phyloP scores from a whole-genome alignment of 2,888 invertebrate species.

The Stenotaenia linearis region DNA sequence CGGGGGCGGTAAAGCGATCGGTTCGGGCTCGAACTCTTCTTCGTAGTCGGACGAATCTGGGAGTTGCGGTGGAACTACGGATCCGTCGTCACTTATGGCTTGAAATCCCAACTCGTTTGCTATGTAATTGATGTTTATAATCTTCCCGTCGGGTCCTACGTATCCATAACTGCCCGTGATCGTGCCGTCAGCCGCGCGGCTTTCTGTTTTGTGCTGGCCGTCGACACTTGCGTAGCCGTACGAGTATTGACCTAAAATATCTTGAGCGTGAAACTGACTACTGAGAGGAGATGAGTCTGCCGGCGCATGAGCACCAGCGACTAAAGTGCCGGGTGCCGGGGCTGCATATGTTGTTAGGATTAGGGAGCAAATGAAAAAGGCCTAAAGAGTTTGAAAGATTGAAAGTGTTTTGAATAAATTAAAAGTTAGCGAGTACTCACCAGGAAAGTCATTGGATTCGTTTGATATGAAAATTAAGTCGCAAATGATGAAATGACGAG shows the following conservation, averaged over 20 bases:
- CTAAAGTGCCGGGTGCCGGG: neutral
- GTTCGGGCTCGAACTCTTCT: neutral
- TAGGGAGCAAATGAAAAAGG: neutral
- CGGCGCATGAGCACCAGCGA: neutral
- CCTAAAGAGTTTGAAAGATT: neutral
- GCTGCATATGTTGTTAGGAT: neutral
- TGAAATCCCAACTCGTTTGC: slow-evolving; percentile 29
- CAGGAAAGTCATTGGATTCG: neutral
- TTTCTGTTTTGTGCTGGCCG: slow-evolving; percentile 24
- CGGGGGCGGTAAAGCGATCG: neutral
- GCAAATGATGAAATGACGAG: neutral
- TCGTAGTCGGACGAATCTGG: neutral
- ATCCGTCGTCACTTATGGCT: neutral
- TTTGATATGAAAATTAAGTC: too few relatives aligned
- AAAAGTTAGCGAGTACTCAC: neutral
- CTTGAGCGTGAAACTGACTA: slow-evolving; percentile 28
- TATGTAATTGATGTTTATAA: slow-evolving; percentile 1
- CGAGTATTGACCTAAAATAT: slow-evolving; percentile 26
- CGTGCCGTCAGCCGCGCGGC: neutral
- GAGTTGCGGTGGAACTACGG: slow-evolving; percentile 17
- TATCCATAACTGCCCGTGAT: slow-evolving; percentile 28
- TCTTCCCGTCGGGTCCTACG: slow-evolving; percentile 10
- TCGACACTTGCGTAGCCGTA: slow-evolving; percentile 28
- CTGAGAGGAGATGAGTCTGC: neutral
- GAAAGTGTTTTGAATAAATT: neutral